A percentile compares a stretch with the other conserved stretches of the same genome.
Evolutionary conservation across 2,113 vertebrate genomes (phyloP).

Genomic region (Neolamprologus longior): DNA sequence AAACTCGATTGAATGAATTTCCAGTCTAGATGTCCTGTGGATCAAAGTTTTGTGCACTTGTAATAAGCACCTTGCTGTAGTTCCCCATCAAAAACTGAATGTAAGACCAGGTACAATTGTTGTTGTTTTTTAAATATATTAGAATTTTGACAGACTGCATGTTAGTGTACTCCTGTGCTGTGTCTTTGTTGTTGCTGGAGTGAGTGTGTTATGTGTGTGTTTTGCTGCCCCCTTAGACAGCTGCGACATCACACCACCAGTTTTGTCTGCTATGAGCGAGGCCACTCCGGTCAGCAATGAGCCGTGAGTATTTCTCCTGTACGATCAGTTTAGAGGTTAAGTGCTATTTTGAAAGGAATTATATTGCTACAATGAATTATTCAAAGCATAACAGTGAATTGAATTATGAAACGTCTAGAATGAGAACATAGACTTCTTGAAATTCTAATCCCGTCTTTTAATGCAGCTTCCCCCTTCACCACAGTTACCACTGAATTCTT

Average conservation of each 20-base stretch:
- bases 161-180: not conserved
- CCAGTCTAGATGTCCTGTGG: not conserved
- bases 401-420: not conserved
- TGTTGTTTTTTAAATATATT: accelerated
- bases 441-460: not conserved
- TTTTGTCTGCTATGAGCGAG: constrained; percentile 86
- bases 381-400: constrained; percentile 1
- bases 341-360: not conserved
- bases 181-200: not conserved
- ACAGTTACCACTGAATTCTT: constrained; percentile 20
- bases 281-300: constrained; percentile 96
- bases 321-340: not conserved
- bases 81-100: not conserved
- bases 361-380: not conserved
- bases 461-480: not conserved
- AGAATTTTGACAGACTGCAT: not conserved
- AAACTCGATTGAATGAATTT: not conserved
- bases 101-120: not conserved
- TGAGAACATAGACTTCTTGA: not conserved
- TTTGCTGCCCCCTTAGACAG: constrained; percentile 74
- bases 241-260: constrained; percentile 88
- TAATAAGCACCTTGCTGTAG: not conserved
- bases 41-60: not conserved
- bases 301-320: constrained; percentile 81
- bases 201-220: not conserved